phyloP scores from a whole-genome alignment of 2,888 invertebrate genomes.

The Lampropteryx suffumata region DNA sequence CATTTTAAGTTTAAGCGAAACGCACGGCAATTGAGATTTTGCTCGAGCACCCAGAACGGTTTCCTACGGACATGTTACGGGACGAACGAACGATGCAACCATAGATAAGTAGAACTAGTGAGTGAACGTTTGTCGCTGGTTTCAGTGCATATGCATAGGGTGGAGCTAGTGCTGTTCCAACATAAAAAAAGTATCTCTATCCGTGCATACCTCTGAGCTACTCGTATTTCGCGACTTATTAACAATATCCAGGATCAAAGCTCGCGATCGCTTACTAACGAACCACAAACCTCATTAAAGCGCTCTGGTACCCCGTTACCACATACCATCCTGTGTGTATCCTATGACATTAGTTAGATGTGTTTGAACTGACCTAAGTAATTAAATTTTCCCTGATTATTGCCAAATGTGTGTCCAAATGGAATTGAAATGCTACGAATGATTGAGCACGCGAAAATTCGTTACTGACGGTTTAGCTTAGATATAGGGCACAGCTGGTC shows the following conservation, averaged over 20 bases:
- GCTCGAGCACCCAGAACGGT: too few relatives aligned
- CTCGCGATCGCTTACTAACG: conserved; percentile 35
- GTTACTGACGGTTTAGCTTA: conserved; percentile 26
- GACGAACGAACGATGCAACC: too few relatives aligned
- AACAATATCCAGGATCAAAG: conserved; percentile 13
- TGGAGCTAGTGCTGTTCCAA: too few relatives aligned
- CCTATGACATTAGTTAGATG: conserved; percentile 38
- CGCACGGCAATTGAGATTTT: too few relatives aligned
- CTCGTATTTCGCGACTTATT: neutral
- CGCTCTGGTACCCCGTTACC: conserved; percentile 5
- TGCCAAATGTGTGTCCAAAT: conserved; percentile 45
- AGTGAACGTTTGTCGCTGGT: too few relatives aligned
- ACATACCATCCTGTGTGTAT: neutral
- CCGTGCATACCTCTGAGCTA: too few relatives aligned
- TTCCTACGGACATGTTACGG: too few relatives aligned
- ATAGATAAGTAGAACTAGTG: too few relatives aligned
- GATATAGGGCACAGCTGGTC: neutral
- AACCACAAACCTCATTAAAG: conserved; percentile 41
- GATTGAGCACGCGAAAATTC: conserved; percentile 39
- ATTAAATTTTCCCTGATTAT: conserved; percentile 61
- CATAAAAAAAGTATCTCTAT: too few relatives aligned
- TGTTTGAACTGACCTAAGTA: conserved; percentile 52
- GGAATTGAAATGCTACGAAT: conserved; percentile 45
- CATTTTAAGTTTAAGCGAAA: too few relatives aligned
- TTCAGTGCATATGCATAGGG: too few relatives aligned